A percentile compares a stretch with the other conserved stretches of the same genome.
Evolutionary conservation across 2,113 vertebrate genomes (phyloP).

Genomic region (Ophthalmolycus amberensis): DNA sequence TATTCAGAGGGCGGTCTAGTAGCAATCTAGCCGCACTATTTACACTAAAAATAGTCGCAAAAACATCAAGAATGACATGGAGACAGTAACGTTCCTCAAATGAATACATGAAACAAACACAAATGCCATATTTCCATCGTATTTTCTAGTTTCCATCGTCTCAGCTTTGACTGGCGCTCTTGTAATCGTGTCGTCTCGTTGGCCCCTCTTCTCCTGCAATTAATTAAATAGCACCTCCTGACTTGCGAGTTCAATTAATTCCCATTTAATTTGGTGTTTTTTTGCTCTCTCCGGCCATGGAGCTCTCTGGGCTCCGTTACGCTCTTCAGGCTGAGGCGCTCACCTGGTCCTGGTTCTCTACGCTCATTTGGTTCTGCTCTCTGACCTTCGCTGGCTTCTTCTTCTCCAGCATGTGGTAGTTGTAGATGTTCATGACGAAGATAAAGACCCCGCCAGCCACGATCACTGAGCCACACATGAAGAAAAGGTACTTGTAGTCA

Average conservation of each 20-base stretch:
- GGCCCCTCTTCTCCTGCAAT: background rate
- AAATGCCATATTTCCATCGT: background rate
- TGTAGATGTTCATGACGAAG: constrained; percentile 86
- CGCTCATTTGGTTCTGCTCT: background rate
- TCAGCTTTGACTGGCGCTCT: background rate
- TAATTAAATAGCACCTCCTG: background rate
- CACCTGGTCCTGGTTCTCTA: constrained; percentile 47
- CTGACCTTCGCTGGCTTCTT: constrained; percentile 54
- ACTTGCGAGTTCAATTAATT: background rate
- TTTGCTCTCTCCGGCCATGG: background rate
- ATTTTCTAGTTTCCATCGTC: background rate
- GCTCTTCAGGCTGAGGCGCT: constrained; percentile 35
- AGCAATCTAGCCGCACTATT: too few relatives aligned
- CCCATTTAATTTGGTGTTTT: constrained; percentile 10
- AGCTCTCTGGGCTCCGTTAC: constrained; percentile 24
- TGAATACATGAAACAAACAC: background rate
- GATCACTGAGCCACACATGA: constrained; percentile 86
- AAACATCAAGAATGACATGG: background rate
- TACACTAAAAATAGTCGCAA: background rate
- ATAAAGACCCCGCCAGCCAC: constrained; percentile 84
- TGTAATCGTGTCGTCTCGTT: background rate
- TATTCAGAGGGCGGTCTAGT: too few relatives aligned
- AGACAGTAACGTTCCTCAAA: background rate
- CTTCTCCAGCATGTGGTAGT: constrained; percentile 82
- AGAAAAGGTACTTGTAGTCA: constrained; percentile 87